Conservation (phyloP, 2,797 vertebrate species). For the Chromis chromis region DNA sequence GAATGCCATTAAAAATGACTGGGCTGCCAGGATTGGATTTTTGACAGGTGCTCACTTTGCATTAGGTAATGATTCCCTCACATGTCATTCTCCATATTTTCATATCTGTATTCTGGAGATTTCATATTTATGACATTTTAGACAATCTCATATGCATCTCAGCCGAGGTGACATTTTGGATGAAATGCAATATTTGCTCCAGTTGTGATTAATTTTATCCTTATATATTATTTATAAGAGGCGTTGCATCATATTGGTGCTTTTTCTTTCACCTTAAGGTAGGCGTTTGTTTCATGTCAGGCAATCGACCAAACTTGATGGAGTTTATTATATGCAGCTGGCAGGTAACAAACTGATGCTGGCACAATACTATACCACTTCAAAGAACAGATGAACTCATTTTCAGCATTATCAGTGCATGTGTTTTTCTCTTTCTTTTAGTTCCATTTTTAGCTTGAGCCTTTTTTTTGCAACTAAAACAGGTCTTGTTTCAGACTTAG, state of each 20-base stretch:
- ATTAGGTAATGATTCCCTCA: constrained; percentile 70
- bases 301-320: no score
- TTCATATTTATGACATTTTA: constrained; percentile 45
- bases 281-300: background rate
- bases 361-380: background rate
- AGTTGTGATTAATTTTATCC: constrained; percentile 35
- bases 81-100: constrained; percentile 63
- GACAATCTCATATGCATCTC: constrained; percentile 46
- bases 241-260: background rate
- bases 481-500: constrained; percentile 15
- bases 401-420: background rate
- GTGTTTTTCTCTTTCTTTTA: constrained; percentile 3
- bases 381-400: background rate
- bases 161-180: constrained; percentile 40
- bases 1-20: constrained; percentile 64
- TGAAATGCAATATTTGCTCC: constrained; percentile 48
- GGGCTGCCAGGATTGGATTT: constrained; percentile 65
- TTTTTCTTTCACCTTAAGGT: background rate
- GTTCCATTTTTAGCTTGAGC: constrained; percentile 1
- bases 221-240: background rate
- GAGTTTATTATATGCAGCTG: background rate
- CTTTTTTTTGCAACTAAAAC: background rate
- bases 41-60: constrained; percentile 77
- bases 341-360: background rate
- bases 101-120: constrained; percentile 41